phyloP scores from a whole-genome alignment of 2,888 invertebrate genomes.

The Scaptodrosophila latifasciaeformis region DNA sequence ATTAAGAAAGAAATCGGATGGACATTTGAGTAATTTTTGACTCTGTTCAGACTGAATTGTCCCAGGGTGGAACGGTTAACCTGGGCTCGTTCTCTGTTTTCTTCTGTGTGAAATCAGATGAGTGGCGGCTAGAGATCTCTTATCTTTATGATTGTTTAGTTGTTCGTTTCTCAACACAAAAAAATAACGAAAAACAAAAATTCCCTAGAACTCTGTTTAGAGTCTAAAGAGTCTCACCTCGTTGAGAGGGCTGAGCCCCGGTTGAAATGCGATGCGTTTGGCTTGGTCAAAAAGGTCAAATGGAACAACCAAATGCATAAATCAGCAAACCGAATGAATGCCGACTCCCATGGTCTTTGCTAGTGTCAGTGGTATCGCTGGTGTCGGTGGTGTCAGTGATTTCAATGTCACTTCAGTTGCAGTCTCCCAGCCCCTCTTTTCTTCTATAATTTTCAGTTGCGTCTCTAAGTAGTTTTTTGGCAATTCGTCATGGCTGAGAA shows the following conservation, averaged over 20 bases:
- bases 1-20: constrained; percentile 6
- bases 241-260: too few species aligned
- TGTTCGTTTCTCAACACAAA: too few species aligned
- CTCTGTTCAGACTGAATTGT: neutral
- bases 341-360: neutral
- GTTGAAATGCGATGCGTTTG: constrained; percentile 48
- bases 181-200: too few species aligned
- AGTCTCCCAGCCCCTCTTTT: neutral
- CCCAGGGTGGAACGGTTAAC: too few species aligned
- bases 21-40: neutral
- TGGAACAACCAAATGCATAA: constrained; percentile 28
- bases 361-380: neutral
- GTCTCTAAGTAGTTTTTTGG: constrained; percentile 18
- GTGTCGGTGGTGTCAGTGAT: constrained; percentile 8
- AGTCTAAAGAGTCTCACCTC: too few species aligned
- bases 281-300: constrained; percentile 44
- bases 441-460: neutral
- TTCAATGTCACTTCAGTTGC: constrained; percentile 38
- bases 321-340: neutral
- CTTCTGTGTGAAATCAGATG: too few species aligned
- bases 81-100: too few species aligned
- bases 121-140: constrained; percentile 41
- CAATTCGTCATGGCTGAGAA: constrained; percentile 58
- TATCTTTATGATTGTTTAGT: constrained; percentile 32
- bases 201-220: constrained; percentile 35